Percentiles rank a stretch among this genome's conserved stretches.
phyloP scores from a whole-genome alignment of 2,113 vertebrate species.

The Perca fluviatilis region DNA sequence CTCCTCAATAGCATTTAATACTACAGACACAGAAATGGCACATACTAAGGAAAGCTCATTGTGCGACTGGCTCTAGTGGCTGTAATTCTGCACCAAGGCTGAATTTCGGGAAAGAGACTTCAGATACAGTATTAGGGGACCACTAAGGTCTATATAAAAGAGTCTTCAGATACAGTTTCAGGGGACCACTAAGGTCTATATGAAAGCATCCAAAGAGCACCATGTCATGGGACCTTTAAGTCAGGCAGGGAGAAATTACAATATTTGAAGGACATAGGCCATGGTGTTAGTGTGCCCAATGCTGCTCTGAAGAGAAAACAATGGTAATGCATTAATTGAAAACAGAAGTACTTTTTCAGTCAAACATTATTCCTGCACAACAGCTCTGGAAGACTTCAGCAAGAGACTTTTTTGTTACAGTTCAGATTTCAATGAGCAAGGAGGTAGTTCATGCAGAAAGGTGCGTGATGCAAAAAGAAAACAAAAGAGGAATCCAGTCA shows the following conservation, averaged over 20 bases:
- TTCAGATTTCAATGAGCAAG: constrained; percentile 16
- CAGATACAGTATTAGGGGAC: too few relatives aligned
- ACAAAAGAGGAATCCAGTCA: not conserved
- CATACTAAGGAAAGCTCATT: too few relatives aligned
- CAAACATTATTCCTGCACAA: not conserved
- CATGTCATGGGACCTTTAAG: too few relatives aligned
- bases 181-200: too few relatives aligned
- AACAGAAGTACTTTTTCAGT: not conserved
- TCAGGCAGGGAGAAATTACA: not conserved
- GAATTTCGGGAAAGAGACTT: too few relatives aligned
- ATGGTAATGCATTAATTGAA: constrained; percentile 59
- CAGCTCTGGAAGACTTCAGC: constrained; percentile 6
- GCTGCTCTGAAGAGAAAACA: constrained; percentile 2
- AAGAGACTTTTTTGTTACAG: not conserved
- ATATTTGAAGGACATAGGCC: not conserved
- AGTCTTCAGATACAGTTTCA: too few relatives aligned
- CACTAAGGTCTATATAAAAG: too few relatives aligned
- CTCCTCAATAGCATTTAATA: too few relatives aligned
- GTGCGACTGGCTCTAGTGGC: too few relatives aligned
- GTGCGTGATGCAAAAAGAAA: not conserved
- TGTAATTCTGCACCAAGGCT: too few relatives aligned
- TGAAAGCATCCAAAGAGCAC: too few relatives aligned
- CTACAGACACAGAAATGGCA: too few relatives aligned
- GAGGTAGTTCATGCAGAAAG: constrained; percentile 60
- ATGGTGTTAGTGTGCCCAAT: constrained; percentile 39